Base-by-base conservation (phyloP, 1,140 invertebrate genomes). In the Halyomorpha halys region DNA sequence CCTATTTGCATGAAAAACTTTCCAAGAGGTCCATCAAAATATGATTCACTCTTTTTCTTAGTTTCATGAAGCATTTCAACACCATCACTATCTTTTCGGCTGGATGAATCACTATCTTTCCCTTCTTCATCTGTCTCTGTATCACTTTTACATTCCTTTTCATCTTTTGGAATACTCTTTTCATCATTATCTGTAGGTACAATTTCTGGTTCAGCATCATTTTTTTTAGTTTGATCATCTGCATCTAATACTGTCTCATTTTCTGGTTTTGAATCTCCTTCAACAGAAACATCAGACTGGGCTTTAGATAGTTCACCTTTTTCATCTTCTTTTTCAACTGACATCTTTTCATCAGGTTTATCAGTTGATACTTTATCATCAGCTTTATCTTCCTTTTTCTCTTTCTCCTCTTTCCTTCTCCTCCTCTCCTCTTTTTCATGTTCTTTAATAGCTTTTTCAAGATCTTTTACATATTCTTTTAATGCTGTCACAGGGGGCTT, bases 1-100 rank as follows among this genome's bases (percentile, higher is more conserved):
- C 94, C 94, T 67, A 97, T 89, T 70, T 93, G 90, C 75, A 90
- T 89, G 68, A 97, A 91, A 73, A 97, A 93, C 73, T 92, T 91
- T 3, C 93, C 92, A 49, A 94, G 75, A 3, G 91, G 84, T 73
- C 87, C 84, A 67, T 92, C 86, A 75, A 94, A 93, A 73, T 91
- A 91, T 30, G 67, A 69, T 63, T 70, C 25, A 68, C 65, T 67
- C 63, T 68, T 66, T 61, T 65, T 70, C 62, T 70, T 69, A 21
- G 64, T 62, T 47, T 70, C 66, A 39, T 70, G 65, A 25, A 63
- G 62, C 16, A 60, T 44, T 63, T 68, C 62, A 44, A 61, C 47
- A 14, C 64, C 61, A 45, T 65, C 61, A 61, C 51, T 66, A 54
- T 63, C 64, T 53, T 70, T 69, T 53, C 65, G 66, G 59, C 60